Evolutionary conservation across 1,140 invertebrate species (phyloP).

Genomic region (Aleiodes sp.): DNA sequence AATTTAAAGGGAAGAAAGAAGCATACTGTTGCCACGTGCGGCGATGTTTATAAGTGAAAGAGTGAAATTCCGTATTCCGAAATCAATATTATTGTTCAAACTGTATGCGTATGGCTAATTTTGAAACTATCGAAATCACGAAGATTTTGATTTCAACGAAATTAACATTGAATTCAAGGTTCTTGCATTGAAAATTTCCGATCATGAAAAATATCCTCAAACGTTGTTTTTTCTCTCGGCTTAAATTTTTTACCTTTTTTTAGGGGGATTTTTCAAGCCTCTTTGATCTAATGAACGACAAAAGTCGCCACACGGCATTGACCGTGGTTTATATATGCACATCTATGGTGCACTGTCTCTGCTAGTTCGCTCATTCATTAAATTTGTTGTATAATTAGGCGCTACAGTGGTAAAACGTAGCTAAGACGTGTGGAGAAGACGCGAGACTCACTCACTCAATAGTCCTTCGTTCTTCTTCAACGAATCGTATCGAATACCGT

Average conservation of each 20-base stretch:
- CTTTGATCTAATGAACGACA: conserved; percentile 11
- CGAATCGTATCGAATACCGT: conserved; percentile 12
- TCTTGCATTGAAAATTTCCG: not conserved
- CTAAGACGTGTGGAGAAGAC: not conserved
- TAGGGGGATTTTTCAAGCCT: not conserved
- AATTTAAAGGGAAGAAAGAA: not conserved
- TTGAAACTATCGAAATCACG: conserved; percentile 15
- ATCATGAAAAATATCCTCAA: no score
- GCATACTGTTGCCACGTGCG: conserved; percentile 21
- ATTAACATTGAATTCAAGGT: not conserved
- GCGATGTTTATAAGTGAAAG: conserved; percentile 19
- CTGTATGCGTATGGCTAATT: conserved; percentile 9
- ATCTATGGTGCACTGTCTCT: conserved; percentile 63
- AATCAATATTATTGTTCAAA: conserved; percentile 34
- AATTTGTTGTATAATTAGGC: conserved; percentile 67
- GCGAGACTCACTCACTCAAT: not conserved
- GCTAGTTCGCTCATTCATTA: conserved; percentile 62
- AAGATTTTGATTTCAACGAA: not conserved
- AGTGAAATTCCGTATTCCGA: conserved; percentile 16
- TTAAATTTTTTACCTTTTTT: not conserved
- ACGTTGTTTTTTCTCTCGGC: not conserved
- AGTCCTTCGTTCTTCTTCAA: conserved; percentile 5
- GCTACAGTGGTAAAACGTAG: conserved; percentile 30
- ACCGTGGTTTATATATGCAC: conserved; percentile 64
- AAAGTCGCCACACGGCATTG: conserved; percentile 60